phyloP scores from a whole-genome alignment of 2,113 vertebrate species.

The Sporophila hypoxantha region DNA sequence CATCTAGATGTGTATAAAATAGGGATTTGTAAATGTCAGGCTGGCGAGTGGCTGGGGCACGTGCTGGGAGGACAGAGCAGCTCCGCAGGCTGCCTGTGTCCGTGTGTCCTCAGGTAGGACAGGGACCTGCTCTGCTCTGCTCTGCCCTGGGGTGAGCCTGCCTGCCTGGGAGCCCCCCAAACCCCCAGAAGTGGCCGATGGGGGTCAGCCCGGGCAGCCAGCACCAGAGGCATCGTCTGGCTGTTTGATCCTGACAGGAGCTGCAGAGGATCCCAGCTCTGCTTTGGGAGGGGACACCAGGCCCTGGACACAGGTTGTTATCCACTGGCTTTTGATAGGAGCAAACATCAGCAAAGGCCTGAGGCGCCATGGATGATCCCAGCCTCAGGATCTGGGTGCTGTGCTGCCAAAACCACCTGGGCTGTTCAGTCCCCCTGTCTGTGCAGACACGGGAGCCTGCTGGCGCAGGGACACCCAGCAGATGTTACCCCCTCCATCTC shows the following conservation, averaged over 20 bases:
- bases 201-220: neutral
- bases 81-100: fast-evolving
- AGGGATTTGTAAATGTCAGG: conserved; percentile 12
- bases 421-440: fast-evolving
- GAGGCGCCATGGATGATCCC: neutral
- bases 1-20: too few species aligned
- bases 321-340: neutral
- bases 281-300: neutral
- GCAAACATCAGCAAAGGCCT: fast-evolving
- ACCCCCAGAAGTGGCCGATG: neutral
- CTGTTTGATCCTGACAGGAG: neutral
- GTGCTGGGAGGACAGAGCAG: neutral
- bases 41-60: fast-evolving
- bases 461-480: neutral
- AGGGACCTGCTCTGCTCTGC: neutral
- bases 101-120: fast-evolving
- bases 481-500: fast-evolving
- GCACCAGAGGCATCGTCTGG: neutral
- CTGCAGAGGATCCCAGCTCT: neutral
- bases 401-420: neutral
- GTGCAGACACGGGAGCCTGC: fast-evolving
- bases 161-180: neutral
- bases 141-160: too few species aligned
- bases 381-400: fast-evolving
- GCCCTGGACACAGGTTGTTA: fast-evolving